These are phyloP conservation scores for Uropsilus gracilis DNA, from an alignment of 2,113 vertebrate genomes.

Conservation along the genomic window DNA sequence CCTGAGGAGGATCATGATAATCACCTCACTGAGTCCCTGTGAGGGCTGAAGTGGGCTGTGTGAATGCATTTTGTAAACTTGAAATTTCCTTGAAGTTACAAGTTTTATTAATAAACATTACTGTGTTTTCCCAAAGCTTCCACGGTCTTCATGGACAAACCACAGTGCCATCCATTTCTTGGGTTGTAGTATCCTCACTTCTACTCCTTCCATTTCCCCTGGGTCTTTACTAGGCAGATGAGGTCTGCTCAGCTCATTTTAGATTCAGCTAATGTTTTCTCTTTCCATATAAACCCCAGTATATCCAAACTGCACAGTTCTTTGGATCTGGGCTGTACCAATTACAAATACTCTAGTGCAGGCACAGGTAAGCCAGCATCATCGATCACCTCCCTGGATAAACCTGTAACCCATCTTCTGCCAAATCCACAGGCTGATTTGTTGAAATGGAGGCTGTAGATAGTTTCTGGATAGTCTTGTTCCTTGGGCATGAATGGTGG, in stretches of 20 bases:
- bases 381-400: neutral
- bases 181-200: neutral
- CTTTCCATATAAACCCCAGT: neutral
- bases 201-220: neutral
- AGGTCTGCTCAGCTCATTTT: neutral
- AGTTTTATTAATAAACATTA: neutral
- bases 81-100: neutral
- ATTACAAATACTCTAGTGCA: slow-evolving; percentile 20
- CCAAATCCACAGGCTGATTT: neutral
- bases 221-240: neutral
- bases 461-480: neutral
- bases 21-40: neutral
- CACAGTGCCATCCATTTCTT: neutral
- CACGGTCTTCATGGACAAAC: neutral
- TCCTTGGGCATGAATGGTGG: neutral
- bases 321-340: neutral
- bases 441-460: neutral
- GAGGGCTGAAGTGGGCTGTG: neutral
- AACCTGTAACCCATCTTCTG: neutral
- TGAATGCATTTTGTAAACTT: neutral
- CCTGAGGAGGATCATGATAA: neutral
- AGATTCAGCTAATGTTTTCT: neutral
- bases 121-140: neutral
- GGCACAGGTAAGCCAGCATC: neutral
- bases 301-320: neutral